Base-by-base conservation (phyloP, 2,113 vertebrate species). In the Rhinoderma darwinii region DNA sequence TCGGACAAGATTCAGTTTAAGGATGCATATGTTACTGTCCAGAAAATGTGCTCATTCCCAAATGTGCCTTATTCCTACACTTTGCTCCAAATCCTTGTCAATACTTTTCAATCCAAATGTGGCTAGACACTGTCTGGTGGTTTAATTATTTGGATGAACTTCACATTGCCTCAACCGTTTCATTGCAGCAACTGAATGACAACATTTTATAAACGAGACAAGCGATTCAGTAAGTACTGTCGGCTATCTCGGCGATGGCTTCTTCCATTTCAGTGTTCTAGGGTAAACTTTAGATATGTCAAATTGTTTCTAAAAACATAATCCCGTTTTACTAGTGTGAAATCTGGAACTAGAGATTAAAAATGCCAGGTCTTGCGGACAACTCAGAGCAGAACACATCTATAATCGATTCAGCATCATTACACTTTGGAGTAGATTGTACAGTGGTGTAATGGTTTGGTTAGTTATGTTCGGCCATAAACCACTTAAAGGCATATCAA, bases 131-230 rank as follows among this genome's bases (percentile, higher is more conserved):
- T 81, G 78, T 81, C 78, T 81, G 56, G 80, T 44, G 61, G 80
- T 82, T 70, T 82, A 66, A 82, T 82, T 82, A 82, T 61, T 82
- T 66, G 80, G 61, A 82, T 82, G 80, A 82, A 82, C 61, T 82
- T 70, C n/a, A 14, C 59, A 25, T 18, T 82, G 80, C 39, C 61
- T 43, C 18, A 50, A 20, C 37, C n/a, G 30, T n/a, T 68, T 68
- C 41, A 70, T 1, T 47, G 80, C 80, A 30, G 47, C n/a, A 68
- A 66, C 7, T 30, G 39, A 66, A 82, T 81, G 51, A 81, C 78
- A 81, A 50, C 41, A 70, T 66, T 22, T 43, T 81, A 27, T 81
- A 61, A 63, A 81, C 27, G 78, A 81, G 39, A 61, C 54, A 56
- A 41, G 51, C 54, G 15, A 22, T 61, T 30, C 51, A 59, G 10